Conservation (phyloP, 1,140 invertebrate genomes). For the Drosophila fuyamai region DNA sequence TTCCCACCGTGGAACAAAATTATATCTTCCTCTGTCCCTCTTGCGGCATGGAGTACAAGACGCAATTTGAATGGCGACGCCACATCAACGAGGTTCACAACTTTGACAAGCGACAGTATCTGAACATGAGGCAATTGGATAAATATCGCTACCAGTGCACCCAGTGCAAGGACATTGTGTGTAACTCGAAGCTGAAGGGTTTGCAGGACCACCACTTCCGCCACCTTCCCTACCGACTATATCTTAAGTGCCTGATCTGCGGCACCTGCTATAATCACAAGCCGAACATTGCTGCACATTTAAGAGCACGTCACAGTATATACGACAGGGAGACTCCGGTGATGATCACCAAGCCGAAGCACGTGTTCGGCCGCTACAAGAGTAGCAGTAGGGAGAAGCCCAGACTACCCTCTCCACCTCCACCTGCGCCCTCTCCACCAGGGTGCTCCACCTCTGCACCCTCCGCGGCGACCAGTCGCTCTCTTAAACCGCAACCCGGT, state of each 20-base stretch:
- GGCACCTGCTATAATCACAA: conserved; percentile 83
- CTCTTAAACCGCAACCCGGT: conserved; percentile 53
- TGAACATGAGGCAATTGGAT: conserved; percentile 75
- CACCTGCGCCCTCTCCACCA: conserved; percentile 8
- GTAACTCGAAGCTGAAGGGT: conserved; percentile 77
- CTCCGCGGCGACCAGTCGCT: conserved; percentile 11
- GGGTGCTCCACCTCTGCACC: conserved; percentile 11
- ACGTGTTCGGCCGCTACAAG: conserved; percentile 23
- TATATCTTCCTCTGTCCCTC: conserved; percentile 77
- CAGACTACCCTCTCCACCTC: not conserved
- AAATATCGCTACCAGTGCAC: conserved; percentile 78
- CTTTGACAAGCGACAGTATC: conserved; percentile 72
- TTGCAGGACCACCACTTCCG: conserved; percentile 81
- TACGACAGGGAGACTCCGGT: conserved; percentile 45
- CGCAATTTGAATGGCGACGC: conserved; percentile 79
- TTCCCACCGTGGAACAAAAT: conserved; percentile 63
- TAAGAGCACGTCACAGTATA: conserved; percentile 70
- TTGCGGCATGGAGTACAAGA: conserved; percentile 71
- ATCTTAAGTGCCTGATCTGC: conserved; percentile 76
- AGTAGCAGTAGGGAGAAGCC: conserved; percentile 33
- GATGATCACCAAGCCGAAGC: conserved; percentile 37
- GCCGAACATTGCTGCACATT: conserved; percentile 75
- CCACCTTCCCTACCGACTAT: conserved; percentile 71
- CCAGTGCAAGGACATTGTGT: conserved; percentile 72
- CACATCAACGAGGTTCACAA: conserved; percentile 79